Evolutionary conservation across 2,888 invertebrate species (phyloP).

Genomic region (Criorhina ranunculi): DNA sequence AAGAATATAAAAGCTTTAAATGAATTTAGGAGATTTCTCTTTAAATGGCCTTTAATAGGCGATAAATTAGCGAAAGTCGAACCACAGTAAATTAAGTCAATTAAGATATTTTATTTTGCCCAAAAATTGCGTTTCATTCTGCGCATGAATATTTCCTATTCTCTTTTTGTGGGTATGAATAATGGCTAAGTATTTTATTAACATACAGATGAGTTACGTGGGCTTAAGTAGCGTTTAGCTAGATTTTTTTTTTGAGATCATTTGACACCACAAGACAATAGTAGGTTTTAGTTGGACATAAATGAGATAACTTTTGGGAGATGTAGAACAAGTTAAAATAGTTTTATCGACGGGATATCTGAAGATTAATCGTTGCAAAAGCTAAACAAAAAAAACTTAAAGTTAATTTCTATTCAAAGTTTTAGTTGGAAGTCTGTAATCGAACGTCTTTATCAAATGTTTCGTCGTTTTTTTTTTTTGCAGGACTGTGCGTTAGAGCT

Average conservation of each 20-base stretch:
- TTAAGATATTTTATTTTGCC: slow-evolving; percentile 72
- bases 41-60: slow-evolving; percentile 68
- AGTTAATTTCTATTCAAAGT: too few relatives aligned
- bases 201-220: slow-evolving; percentile 58
- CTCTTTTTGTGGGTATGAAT: slow-evolving; percentile 37
- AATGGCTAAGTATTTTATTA: slow-evolving; percentile 33
- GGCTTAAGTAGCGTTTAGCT: slow-evolving; percentile 62
- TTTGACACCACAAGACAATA: neutral
- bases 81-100: slow-evolving; percentile 67
- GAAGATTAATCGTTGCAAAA: too few relatives aligned
- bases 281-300: neutral
- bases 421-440: too few relatives aligned
- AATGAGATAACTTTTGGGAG: neutral
- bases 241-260: slow-evolving; percentile 38
- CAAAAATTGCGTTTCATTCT: slow-evolving; percentile 53
- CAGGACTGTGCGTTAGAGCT: too few relatives aligned
- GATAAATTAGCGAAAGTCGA: slow-evolving; percentile 71
- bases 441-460: too few relatives aligned
- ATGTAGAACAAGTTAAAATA: slow-evolving; percentile 2
- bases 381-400: too few relatives aligned
- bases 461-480: too few relatives aligned
- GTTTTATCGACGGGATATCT: neutral
- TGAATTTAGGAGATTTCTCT: slow-evolving; percentile 71
- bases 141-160: slow-evolving; percentile 14
- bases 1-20: slow-evolving; percentile 45